phyloP scores from a whole-genome alignment of 2,113 vertebrate species.

The Rhea americana region DNA sequence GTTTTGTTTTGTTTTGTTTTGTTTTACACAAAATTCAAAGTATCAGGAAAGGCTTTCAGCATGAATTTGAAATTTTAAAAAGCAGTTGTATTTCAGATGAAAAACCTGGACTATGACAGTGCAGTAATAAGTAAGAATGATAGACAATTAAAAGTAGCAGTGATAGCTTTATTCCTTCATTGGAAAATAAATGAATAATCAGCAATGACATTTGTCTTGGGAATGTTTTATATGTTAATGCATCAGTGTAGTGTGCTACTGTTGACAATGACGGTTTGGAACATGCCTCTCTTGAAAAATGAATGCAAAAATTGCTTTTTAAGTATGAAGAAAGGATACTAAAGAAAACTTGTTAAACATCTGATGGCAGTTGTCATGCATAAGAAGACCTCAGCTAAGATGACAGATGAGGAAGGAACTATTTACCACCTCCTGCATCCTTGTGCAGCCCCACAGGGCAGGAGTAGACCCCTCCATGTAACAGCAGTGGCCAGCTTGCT shows the following conservation, averaged over 20 bases:
- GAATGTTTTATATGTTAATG: neutral
- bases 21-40: neutral
- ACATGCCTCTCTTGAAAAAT: neutral
- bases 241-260: neutral
- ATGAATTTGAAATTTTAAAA: neutral
- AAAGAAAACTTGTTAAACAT: neutral
- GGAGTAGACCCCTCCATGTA: neutral
- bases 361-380: neutral
- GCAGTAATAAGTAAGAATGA: neutral
- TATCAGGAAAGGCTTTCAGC: neutral
- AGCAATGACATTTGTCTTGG: neutral
- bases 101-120: neutral
- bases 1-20: neutral
- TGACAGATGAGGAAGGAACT: neutral
- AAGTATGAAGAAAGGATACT: neutral
- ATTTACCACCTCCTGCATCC: neutral
- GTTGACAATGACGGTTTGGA: accelerated
- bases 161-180: neutral
- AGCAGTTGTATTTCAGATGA: neutral
- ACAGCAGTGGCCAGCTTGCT: neutral
- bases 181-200: neutral
- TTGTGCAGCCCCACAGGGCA: neutral
- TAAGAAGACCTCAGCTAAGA: neutral
- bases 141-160: neutral
- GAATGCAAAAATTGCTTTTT: neutral